Base-by-base conservation (phyloP, 1,140 invertebrate genomes). In the Aphaenogaster floridana region DNA sequence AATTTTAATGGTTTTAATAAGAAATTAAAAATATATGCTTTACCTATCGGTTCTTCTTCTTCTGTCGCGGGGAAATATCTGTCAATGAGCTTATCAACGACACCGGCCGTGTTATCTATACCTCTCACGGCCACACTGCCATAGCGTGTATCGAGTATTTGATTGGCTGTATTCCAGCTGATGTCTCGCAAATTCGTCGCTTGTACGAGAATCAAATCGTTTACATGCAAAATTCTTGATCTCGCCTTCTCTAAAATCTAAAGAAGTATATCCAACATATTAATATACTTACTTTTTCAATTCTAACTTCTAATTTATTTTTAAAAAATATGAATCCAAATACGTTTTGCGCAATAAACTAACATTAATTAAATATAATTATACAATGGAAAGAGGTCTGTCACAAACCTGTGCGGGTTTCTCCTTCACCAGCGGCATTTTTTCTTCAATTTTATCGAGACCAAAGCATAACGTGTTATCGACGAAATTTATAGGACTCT, bases 131-230 rank as follows among this genome's bases (percentile, higher is more conserved):
- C 97, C 80, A 96, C 96, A 88, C 95, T 96, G 3, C 97, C 97
- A 92, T 97, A 97, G 45, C 96, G 96, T 15, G 97, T 97, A 21
- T 96, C 96, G 69, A 97, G 94, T 28, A 97, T 95, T 81, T 97
- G 96, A 93, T 97, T 97, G 5, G 97, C 96, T 91, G 97, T 97
- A 69, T 96, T 96, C 97, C 97, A 97, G 57, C 97, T 97, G 1
- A 96, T 93, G 88, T 97, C 96, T 93, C 97, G 97, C 3, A 97
- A 93, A 0, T 96, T 97, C 4, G 96, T 93, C 0, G 97, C 97
- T 86, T 97, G 97, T 64, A 96, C 94, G 61, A 96, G 54, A 15
- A 95, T 92, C 8, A 93, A 21, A 15, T 94, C 90, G 48, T 95
- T 95, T 5, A 92, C 92, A 48, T 93, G 86, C 0, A 92, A 90